Evolutionary conservation across 2,113 vertebrate genomes (phyloP), one percentile per base, ranked within the genome.

Genomic region (Planiliza haematocheilus): DNA sequence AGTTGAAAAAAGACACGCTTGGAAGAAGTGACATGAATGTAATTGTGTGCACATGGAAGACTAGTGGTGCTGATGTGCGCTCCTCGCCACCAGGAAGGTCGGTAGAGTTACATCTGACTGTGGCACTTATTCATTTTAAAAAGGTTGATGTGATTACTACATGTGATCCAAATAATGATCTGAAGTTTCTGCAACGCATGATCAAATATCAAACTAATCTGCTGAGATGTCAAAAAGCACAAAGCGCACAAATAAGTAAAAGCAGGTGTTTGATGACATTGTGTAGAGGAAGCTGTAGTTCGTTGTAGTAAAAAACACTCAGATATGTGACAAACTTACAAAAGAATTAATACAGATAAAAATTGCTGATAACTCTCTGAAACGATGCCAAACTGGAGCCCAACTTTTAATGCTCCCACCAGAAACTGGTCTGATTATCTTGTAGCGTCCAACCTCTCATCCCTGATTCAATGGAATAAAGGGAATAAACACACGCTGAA

Each of bases 1-100:
- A 17, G 51, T 16, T 65, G n/a, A 42, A 68, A 43, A 68, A 53
- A 60, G 55, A 58, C 38, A 55, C 16, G 18, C 66, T 77, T 52
- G 51, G 55, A 67, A 66, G 24, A 67, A 72, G 53, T 16, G 56
- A 74, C 70, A 73, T 60, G 34, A 77, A 51, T 51, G 53, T 82
- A 79, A 85, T 84, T 68, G 70, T 41, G 70, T 56, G 52, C 85
- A 86, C 57, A 49, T 85, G 82, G 17, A 53, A 3, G 10, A 42
- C 30, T 53, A 34, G 36, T 56, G 67, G 70, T 52, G 41, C 12
- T 5, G 10, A 12, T 70, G 37, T 50, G 18, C 17, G 7, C 39
- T 36, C 17, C 63, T 18, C 38, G 52, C 39, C 1, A 30, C 41
- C 14, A 3, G 1, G 30, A n/a, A 42, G 34, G 42, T 10, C 2